Conservation (phyloP, 30 jellyfish, hydroid and myxozoan genomes). For the Aurelia sp. region DNA sequence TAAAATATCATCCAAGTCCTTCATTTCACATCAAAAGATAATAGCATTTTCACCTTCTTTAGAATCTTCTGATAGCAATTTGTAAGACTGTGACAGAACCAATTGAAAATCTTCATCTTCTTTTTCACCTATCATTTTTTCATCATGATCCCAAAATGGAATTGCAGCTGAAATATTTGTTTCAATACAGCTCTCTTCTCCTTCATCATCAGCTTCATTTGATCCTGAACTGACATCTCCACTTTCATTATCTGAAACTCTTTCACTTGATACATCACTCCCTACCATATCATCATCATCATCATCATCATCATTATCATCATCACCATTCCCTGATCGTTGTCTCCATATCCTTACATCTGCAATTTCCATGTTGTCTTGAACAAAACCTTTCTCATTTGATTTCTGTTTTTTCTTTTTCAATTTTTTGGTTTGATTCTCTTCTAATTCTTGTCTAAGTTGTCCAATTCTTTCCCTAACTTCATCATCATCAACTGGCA, state of each 20-base stretch:
- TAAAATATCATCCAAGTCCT: no score
- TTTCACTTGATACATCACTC: slow-evolving; percentile 44
- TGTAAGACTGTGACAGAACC: slow-evolving; percentile 49
- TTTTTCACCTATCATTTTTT: slow-evolving; percentile 43
- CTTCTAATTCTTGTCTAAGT: slow-evolving; percentile 23
- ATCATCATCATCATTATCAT: slow-evolving; percentile 22
- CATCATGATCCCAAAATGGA: slow-evolving; percentile 93
- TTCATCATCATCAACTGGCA: no score
- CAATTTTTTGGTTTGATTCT: not conserved
- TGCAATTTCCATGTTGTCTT: not conserved
- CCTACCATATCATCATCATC: slow-evolving; percentile 56
- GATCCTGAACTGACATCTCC: slow-evolving; percentile 70
- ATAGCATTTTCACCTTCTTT: slow-evolving; percentile 13
- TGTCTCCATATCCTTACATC: no score
- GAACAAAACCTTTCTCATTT: not conserved
- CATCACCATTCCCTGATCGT: not conserved
- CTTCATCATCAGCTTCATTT: slow-evolving; percentile 98
- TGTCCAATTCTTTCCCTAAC: slow-evolving; percentile 3
- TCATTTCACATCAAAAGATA: no score
- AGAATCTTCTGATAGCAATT: slow-evolving; percentile 46
- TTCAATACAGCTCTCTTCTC: slow-evolving; percentile 93
- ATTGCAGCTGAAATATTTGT: slow-evolving; percentile 50
- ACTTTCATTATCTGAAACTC: slow-evolving; percentile 12
- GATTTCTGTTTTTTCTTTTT: slow-evolving; percentile 16
- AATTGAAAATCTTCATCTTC: slow-evolving; percentile 49